A percentile compares a stretch with the other conserved stretches of the same genome.
Conservation (phyloP, 2,888 invertebrate genomes). For the Altica lythri region DNA sequence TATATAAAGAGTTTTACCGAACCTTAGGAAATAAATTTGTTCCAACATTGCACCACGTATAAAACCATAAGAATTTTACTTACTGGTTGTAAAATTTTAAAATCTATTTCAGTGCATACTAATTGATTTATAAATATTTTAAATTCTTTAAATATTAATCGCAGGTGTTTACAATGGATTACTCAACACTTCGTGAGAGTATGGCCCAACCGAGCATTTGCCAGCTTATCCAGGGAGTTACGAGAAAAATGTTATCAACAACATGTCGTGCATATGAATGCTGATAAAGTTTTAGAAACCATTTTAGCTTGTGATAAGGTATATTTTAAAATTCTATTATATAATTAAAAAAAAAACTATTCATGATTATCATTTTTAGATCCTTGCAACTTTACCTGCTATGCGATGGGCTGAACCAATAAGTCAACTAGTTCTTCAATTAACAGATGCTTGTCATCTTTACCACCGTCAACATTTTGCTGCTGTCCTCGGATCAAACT, state of each 20-base stretch:
- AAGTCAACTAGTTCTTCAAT: constrained; percentile 75
- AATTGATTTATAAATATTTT: too few relatives aligned
- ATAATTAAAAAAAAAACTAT: neutral
- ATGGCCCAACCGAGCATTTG: constrained; percentile 91
- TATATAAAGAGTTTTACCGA: too few relatives aligned
- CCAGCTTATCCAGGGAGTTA: constrained; percentile 80
- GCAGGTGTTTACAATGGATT: constrained; percentile 72
- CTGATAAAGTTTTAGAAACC: constrained; percentile 76
- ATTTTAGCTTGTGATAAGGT: constrained; percentile 81
- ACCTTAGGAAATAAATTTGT: too few relatives aligned
- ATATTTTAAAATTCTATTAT: neutral
- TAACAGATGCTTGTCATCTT: constrained; percentile 79
- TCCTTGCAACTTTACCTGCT: constrained; percentile 75
- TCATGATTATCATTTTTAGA: constrained; percentile 30
- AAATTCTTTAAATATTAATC: too few relatives aligned
- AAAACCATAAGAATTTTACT: too few relatives aligned
- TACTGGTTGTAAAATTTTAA: too few relatives aligned
- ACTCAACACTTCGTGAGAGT: constrained; percentile 84
- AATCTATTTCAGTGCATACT: too few relatives aligned
- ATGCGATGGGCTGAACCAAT: constrained; percentile 83
- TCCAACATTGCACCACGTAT: too few relatives aligned
- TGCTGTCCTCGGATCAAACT: constrained; percentile 65
- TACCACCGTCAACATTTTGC: constrained; percentile 80
- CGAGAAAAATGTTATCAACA: constrained; percentile 84
- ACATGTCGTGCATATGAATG: constrained; percentile 76